Conservation (phyloP, 1,140 invertebrate genomes). For the Leucophenga varia region DNA sequence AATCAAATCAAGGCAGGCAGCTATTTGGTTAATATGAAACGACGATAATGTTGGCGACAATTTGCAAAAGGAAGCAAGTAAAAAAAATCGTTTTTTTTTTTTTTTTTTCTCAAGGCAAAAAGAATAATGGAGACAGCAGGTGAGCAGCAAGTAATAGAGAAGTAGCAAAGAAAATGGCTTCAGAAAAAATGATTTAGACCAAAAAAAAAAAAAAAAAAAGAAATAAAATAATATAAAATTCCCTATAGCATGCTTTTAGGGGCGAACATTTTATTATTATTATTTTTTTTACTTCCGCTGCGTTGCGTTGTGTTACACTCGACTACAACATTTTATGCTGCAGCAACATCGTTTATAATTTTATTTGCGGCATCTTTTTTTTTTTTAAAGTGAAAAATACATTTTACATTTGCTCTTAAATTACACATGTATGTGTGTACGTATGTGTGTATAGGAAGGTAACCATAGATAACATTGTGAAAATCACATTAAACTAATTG, state of each 20-base stretch:
- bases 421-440: too few relatives aligned
- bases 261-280: conserved; percentile 21
- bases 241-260: conserved; percentile 48
- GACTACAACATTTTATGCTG: conserved; percentile 14
- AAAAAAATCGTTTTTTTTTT: too few relatives aligned
- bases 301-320: too few relatives aligned
- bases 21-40: conserved; percentile 50
- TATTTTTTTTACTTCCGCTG: conserved; percentile 15
- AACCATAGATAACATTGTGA: not conserved
- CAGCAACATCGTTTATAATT: conserved; percentile 49
- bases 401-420: too few relatives aligned
- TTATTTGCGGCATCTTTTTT: conserved; percentile 52
- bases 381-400: too few relatives aligned
- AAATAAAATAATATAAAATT: too few relatives aligned
- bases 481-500: conserved; percentile 53
- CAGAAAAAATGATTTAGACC: too few relatives aligned
- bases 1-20: conserved; percentile 53
- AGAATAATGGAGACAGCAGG: conserved; percentile 4
- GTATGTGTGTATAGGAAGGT: too few relatives aligned
- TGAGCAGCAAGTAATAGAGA: not conserved
- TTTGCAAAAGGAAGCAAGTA: conserved; percentile 7
- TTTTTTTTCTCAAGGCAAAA: too few relatives aligned
- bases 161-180: conserved; percentile 30
- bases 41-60: conserved; percentile 1
- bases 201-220: too few relatives aligned